Base-by-base conservation (phyloP, 2,113 vertebrate genomes). In the Globicephala melas region DNA sequence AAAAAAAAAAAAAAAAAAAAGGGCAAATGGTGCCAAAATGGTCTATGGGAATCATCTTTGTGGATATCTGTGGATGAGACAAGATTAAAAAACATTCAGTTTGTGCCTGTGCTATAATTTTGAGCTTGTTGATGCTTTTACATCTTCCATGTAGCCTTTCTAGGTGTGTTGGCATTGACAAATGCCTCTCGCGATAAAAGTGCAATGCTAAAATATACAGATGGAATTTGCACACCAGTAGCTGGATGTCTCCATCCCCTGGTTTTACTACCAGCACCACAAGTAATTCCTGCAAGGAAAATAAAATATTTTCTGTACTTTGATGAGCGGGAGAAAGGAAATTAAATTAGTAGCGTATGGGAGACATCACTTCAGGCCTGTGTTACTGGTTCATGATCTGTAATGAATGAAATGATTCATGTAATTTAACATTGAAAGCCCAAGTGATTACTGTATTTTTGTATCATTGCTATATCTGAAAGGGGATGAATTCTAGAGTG, bases 11-110 rank as follows among this genome's bases (percentile, higher is more conserved):
- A 6, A n/a, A n/a, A 70, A 67, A 11, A 80, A 80, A n/a, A 53
- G 36, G 83, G 36, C 25, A 71, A 25, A 36, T 12, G 47, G 25
- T 10, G 63, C 67, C 0, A 0, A 36, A 47, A 47, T 12, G 62
- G 97, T 96, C 87, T 92, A 96, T 33, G 38, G 96, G 95, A 97
- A 97, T 8, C 89, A 71, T 88, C 96, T 97, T 93, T 65, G 80
- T 58, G 41, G 71, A 31, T 85, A 36, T 94, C 17, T 28, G 38
- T 31, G 58, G 84, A 25, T 36, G 9, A 87, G 53, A 67, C 82
- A 68, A 96, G 74, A 94, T 91, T 81, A 80, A 90, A 96, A 76
- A 96, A 47, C 81, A 91, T 68, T 31, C 83, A 71, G 44, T 93
- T 85, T 83, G 93, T 36, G 84, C 83, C 86, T 88, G 62, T 60